Evolutionary conservation across 1,140 invertebrate species (phyloP).

Genomic region (Drosophila lini): DNA sequence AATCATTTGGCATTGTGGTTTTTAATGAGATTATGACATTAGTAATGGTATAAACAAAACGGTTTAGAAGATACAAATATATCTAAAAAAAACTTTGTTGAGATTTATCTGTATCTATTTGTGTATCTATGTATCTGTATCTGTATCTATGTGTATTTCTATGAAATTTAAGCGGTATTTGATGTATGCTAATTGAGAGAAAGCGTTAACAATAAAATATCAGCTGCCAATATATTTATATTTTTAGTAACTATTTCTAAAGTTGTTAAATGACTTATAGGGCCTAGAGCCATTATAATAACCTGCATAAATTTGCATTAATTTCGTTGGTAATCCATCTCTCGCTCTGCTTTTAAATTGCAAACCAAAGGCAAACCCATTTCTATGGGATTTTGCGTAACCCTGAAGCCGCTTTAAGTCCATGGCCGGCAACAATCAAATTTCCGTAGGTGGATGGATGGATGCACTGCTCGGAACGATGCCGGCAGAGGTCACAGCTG

Average conservation of each 20-base stretch:
- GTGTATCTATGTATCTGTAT: not conserved
- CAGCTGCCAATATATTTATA: not conserved
- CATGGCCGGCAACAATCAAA: slow-evolving; percentile 45
- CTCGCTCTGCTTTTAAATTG: not conserved
- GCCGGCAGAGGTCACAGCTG: slow-evolving; percentile 56
- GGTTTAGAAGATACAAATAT: not conserved
- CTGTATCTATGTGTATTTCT: too few relatives aligned
- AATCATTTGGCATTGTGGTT: slow-evolving; percentile 30
- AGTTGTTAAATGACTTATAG: not conserved
- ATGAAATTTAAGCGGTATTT: not conserved
- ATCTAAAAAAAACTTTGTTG: not conserved
- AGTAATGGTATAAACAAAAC: slow-evolving; percentile 1
- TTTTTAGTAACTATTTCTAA: not conserved
- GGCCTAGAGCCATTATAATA: not conserved
- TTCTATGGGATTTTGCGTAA: slow-evolving; percentile 22
- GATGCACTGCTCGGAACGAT: slow-evolving; percentile 40
- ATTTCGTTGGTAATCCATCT: not conserved
- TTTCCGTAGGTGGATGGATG: slow-evolving; percentile 62
- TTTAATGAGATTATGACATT: slow-evolving; percentile 12
- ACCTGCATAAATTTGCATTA: not conserved
- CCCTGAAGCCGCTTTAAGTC: slow-evolving; percentile 46
- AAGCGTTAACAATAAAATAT: not conserved
- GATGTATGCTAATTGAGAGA: not conserved
- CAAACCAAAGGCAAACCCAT: slow-evolving; percentile 10
- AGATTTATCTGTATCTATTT: not conserved